A percentile compares a stretch with the other conserved stretches of the same genome.
Conservation (phyloP, 1,140 invertebrate species). For the Drosophila lini region DNA sequence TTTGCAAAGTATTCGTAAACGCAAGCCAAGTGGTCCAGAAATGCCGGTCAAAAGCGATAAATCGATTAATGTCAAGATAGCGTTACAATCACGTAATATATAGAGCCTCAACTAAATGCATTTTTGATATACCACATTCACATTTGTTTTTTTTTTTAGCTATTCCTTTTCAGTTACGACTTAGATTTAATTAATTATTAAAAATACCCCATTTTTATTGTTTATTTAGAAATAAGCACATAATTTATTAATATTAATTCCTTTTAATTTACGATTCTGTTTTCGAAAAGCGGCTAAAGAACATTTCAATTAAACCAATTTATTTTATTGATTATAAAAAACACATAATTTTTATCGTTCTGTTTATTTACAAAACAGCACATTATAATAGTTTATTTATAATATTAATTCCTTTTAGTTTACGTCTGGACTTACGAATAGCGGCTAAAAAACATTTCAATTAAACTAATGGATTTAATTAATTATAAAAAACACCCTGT, state of each 20-base stretch:
- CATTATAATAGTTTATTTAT: not conserved
- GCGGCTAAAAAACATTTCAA: not conserved
- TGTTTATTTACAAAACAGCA: not conserved
- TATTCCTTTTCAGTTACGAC: not conserved
- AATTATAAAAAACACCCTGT: not conserved
- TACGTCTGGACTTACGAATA: too few relatives aligned
- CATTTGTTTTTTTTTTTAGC: not conserved
- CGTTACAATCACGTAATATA: not conserved
- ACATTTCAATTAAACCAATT: not conserved
- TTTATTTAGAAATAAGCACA: not conserved
- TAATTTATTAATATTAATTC: conserved; percentile 1
- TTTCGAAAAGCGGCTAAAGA: not conserved
- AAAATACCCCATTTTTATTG: not conserved
- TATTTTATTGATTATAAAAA: not conserved
- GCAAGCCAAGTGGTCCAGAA: conserved; percentile 12
- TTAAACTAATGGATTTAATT: too few relatives aligned
- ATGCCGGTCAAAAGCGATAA: conserved; percentile 26
- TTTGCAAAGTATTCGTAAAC: not conserved
- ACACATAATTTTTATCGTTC: too few relatives aligned
- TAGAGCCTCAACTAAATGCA: not conserved
- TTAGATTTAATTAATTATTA: not conserved
- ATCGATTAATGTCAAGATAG: conserved; percentile 29
- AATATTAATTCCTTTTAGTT: conserved; percentile 1
- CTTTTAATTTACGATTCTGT: not conserved
- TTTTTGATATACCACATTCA: not conserved